A percentile compares a stretch with the other conserved stretches of the same genome.
Evolutionary conservation across 1,140 invertebrate genomes (phyloP).

Genomic region (Caligus rogercresseyi): DNA sequence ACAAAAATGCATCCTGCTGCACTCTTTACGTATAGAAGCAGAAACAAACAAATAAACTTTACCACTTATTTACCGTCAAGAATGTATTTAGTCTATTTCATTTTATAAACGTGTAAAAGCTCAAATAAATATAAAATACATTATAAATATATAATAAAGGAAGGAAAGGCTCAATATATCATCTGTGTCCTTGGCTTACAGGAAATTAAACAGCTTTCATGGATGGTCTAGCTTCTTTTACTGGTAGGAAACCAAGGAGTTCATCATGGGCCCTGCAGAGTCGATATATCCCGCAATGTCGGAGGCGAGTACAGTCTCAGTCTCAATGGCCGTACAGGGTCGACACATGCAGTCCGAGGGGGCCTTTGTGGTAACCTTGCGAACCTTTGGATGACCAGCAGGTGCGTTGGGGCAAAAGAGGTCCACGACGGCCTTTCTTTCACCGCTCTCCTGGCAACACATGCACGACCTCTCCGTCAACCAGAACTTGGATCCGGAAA

Average conservation of each 20-base stretch:
- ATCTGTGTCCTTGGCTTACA: too few species aligned
- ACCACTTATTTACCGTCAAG: too few species aligned
- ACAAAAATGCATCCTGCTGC: too few species aligned
- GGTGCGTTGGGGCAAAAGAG: constrained; percentile 47
- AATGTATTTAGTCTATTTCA: too few species aligned
- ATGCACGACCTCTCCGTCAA: constrained; percentile 85
- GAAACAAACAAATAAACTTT: too few species aligned
- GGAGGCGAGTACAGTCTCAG: constrained; percentile 65
- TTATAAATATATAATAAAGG: too few species aligned
- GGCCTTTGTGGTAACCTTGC: constrained; percentile 68
- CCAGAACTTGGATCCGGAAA: constrained; percentile 88
- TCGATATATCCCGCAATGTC: constrained; percentile 72
- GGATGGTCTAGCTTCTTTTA: background rate
- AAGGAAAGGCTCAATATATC: too few species aligned
- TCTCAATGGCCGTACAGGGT: constrained; percentile 69
- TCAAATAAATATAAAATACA: too few species aligned
- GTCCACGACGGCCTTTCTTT: constrained; percentile 67
- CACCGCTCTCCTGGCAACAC: constrained; percentile 82
- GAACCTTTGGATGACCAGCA: constrained; percentile 45
- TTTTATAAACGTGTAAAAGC: too few species aligned
- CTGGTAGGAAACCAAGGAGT: constrained; percentile 22
- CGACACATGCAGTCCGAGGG: constrained; percentile 83
- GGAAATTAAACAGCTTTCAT: too few species aligned
- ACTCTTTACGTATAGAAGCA: too few species aligned
- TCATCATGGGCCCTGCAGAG: constrained; percentile 39